These are phyloP conservation scores for Hydropotes inermis DNA, from an alignment of 2,113 vertebrate species.

Conservation along the genomic window DNA sequence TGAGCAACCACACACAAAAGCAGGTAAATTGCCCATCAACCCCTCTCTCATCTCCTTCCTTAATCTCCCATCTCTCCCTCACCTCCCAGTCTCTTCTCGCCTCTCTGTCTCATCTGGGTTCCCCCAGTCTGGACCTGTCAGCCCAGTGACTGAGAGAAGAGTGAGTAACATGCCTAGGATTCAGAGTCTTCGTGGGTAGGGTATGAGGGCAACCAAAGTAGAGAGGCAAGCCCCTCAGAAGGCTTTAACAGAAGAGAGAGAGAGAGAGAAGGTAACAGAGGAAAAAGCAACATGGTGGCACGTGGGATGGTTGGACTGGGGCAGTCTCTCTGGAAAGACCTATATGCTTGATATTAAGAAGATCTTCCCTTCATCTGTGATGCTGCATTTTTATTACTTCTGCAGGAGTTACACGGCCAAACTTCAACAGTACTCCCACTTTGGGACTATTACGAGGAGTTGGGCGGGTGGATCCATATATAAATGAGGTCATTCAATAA, in stretches of 20 bases:
- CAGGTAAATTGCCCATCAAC: rapidly evolving
- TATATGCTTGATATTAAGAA: not conserved
- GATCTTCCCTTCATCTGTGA: not conserved
- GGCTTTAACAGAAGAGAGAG: not conserved
- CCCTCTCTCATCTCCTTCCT: not conserved
- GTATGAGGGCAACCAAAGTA: not conserved
- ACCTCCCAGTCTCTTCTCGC: not conserved
- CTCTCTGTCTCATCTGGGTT: not conserved
- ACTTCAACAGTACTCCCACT: not conserved
- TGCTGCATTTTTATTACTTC: not conserved
- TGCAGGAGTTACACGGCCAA: not conserved
- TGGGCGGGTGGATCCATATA: not conserved
- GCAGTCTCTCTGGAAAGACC: not conserved
- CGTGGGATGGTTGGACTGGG: too few relatives aligned
- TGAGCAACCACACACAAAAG: not conserved
- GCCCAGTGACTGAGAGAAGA: not conserved
- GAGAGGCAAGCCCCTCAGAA: rapidly evolving
- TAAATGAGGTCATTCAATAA: not conserved
- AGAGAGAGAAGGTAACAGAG: too few relatives aligned
- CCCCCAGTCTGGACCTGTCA: not conserved
- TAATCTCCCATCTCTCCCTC: too few relatives aligned
- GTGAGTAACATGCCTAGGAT: not conserved
- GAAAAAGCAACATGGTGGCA: not conserved
- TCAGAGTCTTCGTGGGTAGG: not conserved
- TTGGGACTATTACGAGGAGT: not conserved